Conservation (phyloP, 2,888 invertebrate species). For the Cristatella mucedo region DNA sequence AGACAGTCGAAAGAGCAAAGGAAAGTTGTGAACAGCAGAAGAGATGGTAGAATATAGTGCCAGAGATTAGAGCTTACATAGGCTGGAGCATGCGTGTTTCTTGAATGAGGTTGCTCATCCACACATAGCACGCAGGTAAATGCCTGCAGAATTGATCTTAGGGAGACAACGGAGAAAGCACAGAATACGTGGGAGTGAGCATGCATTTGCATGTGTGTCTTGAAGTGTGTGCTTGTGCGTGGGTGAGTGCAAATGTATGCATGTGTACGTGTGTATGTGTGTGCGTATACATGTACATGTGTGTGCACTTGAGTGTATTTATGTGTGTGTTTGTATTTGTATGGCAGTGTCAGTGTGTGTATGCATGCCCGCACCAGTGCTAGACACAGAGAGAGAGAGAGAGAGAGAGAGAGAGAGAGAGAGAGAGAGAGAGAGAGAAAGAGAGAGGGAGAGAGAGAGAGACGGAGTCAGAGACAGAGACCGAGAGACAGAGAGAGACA, state of each 20-base stretch:
- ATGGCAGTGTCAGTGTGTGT: neutral
- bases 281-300: slow-evolving; percentile 7
- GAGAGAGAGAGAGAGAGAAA: slow-evolving; percentile 1
- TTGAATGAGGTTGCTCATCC: too few species aligned
- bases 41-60: too few species aligned
- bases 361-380: neutral
- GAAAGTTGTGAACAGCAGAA: too few species aligned
- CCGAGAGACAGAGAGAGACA: neutral
- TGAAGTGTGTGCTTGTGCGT: slow-evolving; percentile 11
- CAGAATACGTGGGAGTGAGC: neutral
- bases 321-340: neutral
- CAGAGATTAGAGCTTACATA: too few species aligned
- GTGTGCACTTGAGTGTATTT: neutral
- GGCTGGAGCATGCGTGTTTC: too few species aligned
- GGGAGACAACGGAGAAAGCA: too few species aligned
- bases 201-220: neutral
- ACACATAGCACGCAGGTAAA: too few species aligned
- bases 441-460: neutral
- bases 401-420: slow-evolving; percentile 1
- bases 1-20: too few species aligned
- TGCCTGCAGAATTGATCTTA: too few species aligned
- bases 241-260: slow-evolving; percentile 11
- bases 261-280: slow-evolving; percentile 12
- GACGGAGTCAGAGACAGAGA: neutral
- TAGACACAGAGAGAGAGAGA: neutral